These are phyloP conservation scores for Mesembrinibis cayennensis DNA, from an alignment of 2,113 vertebrate genomes.

Conservation along the genomic window DNA sequence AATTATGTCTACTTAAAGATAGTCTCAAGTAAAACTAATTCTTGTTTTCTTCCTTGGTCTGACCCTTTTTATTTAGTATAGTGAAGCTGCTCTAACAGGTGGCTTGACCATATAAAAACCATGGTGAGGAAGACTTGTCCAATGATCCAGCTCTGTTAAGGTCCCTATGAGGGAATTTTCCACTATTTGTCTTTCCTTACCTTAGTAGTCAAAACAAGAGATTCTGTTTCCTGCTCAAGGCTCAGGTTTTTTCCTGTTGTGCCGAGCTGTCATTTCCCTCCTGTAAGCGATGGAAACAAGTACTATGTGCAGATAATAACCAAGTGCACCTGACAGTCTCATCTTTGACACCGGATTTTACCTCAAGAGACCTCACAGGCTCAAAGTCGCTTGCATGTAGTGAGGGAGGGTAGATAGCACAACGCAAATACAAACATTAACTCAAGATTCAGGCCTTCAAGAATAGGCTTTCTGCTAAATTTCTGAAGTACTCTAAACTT, in stretches of 20 bases:
- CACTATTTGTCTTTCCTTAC: slow-evolving; percentile 61
- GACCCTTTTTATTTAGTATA: not conserved
- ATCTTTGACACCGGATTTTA: not conserved
- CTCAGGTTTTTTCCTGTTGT: slow-evolving; percentile 69
- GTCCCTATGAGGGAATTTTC: slow-evolving; percentile 59
- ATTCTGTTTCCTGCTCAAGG: slow-evolving; percentile 61
- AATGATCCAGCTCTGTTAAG: not conserved
- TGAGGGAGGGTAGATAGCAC: not conserved
- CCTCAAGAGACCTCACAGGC: not conserved
- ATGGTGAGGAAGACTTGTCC: not conserved
- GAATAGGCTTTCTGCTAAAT: not conserved
- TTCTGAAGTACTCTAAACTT: not conserved
- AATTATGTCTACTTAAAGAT: not conserved
- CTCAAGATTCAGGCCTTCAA: not conserved
- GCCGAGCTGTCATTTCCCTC: slow-evolving; percentile 47
- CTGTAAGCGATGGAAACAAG: slow-evolving; percentile 39
- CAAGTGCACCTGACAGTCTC: not conserved
- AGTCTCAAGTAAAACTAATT: not conserved
- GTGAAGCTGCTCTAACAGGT: not conserved
- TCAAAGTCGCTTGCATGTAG: accelerated
- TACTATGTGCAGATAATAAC: not conserved
- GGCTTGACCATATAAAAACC: not conserved
- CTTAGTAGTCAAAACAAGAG: slow-evolving; percentile 58
- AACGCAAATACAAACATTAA: not conserved
- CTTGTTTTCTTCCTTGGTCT: not conserved